Base-by-base conservation (phyloP, 2,113 vertebrate species). In the Anthoscopus minutus region DNA sequence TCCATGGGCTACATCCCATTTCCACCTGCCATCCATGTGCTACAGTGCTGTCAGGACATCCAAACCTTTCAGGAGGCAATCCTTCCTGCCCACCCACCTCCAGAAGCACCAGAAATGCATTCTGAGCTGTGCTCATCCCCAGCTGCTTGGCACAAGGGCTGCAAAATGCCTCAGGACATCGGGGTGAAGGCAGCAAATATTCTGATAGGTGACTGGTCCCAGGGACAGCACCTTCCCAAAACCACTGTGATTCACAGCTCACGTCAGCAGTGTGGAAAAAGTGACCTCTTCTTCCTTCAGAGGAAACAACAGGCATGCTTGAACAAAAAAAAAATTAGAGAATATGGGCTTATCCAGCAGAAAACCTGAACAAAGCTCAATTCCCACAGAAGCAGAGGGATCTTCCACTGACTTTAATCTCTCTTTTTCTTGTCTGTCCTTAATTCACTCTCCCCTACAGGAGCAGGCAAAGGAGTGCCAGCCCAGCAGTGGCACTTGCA, bases 261-360 rank as follows among this genome's bases (percentile, higher is more conserved):
- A 50, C 76, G 38, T 92, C 95, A 96, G 71, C 57, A 0, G n/a
- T 0, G 7, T 64, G 93, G 96, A 94, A 91, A 94, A 94, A 89
- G 40, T 95, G 95, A 96, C 78, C 88, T 44, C 28, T 64, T 76
- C 84, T 53, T 94, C 93, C 95, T 81, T 64, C 82, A 56, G 53
- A 74, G 81, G 47, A 87, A 91, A 89, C 85, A 76, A 93, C 64
- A 72, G 54, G n/a, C 15, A 6, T 7, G 12, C 45, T 85, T 65
- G 6, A 76, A 74, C 24, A 82, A 54, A 56, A 27, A 7, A 12
- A 10, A 25, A 27, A 25, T 15, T 28, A 6, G 60, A 45, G 51
- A 57, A 37, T 1, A 17, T 11, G 42, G 67, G 60, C 23, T 83
- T 40, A 38, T 53, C 84, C 77, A 62, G 66, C 10, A 56, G 44